A percentile compares a stretch with the other conserved stretches of the same genome.
Conservation (phyloP, 2,888 invertebrate species). For the Leptopilina drosophilae region DNA sequence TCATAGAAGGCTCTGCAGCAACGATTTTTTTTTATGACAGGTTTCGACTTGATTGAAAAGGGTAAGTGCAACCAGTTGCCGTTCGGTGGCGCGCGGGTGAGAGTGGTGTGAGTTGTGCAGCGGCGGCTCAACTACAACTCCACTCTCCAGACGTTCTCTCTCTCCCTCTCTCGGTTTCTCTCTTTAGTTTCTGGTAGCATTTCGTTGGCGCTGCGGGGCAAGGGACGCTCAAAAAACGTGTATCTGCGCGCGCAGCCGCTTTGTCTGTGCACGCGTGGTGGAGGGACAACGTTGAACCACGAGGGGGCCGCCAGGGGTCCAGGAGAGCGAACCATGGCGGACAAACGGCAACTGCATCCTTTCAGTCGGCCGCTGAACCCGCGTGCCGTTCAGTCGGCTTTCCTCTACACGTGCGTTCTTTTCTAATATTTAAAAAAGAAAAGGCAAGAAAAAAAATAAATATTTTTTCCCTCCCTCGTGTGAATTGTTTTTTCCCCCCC, state of each 20-base stretch:
- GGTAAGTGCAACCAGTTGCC: conserved; percentile 41
- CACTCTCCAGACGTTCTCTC: conserved; percentile 4
- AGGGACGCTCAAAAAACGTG: conserved; percentile 68
- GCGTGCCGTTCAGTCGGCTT: conserved; percentile 69
- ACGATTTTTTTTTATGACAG: background rate
- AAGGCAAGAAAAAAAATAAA: too few relatives aligned
- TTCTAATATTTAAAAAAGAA: background rate
- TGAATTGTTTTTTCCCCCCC: background rate
- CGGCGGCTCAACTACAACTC: background rate
- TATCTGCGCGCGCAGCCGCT: conserved; percentile 75
- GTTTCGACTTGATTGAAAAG: conserved; percentile 13
- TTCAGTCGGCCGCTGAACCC: conserved; percentile 77
- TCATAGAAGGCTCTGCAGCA: too few relatives aligned
- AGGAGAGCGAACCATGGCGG: conserved; percentile 72
- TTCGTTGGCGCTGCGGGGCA: conserved; percentile 57
- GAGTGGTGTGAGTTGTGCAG: conserved; percentile 51
- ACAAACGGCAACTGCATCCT: conserved; percentile 75
- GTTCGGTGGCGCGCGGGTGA: conserved; percentile 48
- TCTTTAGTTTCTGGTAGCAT: conserved; percentile 48
- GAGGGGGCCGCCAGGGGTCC: conserved; percentile 70
- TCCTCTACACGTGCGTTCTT: conserved; percentile 60
- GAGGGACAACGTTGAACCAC: conserved; percentile 62
- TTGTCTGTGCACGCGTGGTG: conserved; percentile 69
- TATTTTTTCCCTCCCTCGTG: background rate
- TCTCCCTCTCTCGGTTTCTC: conserved; percentile 3